phyloP scores from a whole-genome alignment of 2,888 invertebrate genomes.

The Adelphocoris suturalis region DNA sequence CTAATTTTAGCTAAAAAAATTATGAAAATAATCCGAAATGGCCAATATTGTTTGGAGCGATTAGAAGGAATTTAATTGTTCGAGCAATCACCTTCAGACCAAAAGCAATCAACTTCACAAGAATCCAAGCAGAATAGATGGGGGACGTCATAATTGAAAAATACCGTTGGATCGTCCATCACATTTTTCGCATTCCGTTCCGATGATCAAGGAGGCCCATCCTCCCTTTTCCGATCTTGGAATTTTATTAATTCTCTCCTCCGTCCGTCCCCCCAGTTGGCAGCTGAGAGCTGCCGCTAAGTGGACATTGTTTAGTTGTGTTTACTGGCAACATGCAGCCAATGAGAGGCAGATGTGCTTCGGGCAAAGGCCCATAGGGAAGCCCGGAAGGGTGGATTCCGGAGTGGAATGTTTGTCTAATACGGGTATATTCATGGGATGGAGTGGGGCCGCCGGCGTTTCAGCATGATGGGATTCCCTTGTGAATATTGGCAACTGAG shows the following conservation, averaged over 20 bases:
- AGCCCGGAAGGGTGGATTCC: constrained; percentile 42
- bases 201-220: background rate
- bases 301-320: constrained; percentile 63
- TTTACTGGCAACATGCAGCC: constrained; percentile 58
- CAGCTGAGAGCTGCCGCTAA: constrained; percentile 44
- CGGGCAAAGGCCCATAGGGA: background rate
- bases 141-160: constrained; percentile 2
- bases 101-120: background rate
- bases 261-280: background rate
- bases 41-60: background rate
- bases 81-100: background rate
- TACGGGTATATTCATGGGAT: constrained; percentile 30
- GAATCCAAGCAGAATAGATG: background rate
- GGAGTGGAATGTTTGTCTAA: constrained; percentile 56
- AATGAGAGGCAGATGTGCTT: constrained; percentile 46
- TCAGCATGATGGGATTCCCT: background rate
- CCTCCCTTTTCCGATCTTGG: background rate
- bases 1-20: no score
- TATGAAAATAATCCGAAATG: no score
- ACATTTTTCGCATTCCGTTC: constrained; percentile 21
- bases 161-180: background rate
- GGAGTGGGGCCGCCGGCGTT: constrained; percentile 4
- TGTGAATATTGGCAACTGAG: background rate
- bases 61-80: background rate
- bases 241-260: constrained; percentile 7